Evolutionary conservation across 2,888 invertebrate genomes (phyloP).

Genomic region (Polylopha cassiicola): DNA sequence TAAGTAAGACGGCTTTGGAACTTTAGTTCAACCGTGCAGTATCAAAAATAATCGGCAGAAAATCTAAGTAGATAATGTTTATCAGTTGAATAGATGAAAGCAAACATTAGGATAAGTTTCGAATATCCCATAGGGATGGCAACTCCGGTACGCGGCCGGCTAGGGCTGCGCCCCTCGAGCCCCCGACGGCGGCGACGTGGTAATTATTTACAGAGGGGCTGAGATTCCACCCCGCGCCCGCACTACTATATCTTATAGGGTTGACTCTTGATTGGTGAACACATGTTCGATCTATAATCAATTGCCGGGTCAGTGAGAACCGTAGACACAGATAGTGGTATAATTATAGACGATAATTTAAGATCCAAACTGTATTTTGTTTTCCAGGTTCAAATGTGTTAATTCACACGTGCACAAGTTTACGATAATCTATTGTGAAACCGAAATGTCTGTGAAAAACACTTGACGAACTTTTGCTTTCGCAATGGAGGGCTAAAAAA

Average conservation of each 20-base stretch:
- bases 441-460: too few relatives aligned
- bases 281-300: too few relatives aligned
- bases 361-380: too few relatives aligned
- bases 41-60: background rate
- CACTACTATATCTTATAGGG: conserved; percentile 29
- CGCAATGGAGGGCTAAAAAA: too few relatives aligned
- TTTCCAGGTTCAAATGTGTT: too few relatives aligned
- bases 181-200: conserved; percentile 37
- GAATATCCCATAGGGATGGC: conserved; percentile 28
- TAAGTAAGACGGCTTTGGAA: too few relatives aligned
- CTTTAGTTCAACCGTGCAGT: background rate
- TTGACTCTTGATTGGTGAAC: conserved; percentile 26
- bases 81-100: conserved; percentile 11
- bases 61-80: background rate
- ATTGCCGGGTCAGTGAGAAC: too few relatives aligned
- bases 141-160: conserved; percentile 36
- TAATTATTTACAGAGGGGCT: conserved; percentile 71
- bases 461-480: too few relatives aligned
- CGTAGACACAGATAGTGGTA: too few relatives aligned
- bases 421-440: too few relatives aligned
- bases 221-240: conserved; percentile 49
- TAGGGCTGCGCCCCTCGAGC: conserved; percentile 48
- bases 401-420: too few relatives aligned
- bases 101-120: conserved; percentile 20
- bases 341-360: too few relatives aligned